Evolutionary conservation across 2,888 invertebrate species (phyloP), one percentile per base, ranked within the genome.

Genomic region (Julus scandinavius): DNA sequence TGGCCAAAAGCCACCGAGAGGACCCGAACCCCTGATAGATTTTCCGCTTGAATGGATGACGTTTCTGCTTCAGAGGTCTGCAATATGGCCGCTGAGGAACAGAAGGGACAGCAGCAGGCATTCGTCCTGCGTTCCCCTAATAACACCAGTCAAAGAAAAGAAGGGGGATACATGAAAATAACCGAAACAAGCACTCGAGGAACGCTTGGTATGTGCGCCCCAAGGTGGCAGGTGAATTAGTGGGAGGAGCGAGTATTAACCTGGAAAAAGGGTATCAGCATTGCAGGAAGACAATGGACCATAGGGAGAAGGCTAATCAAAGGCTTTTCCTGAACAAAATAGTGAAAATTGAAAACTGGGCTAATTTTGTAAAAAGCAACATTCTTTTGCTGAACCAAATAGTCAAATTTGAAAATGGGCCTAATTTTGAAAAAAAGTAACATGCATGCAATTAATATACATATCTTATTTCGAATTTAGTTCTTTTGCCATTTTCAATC

Each of bases 1-100:
- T 85, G 85, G 85, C 85, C 85, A 85, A 85, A 41, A 85, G 85
- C 49, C 49, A 85, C 49, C 13, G n/a, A 9, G 40, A 85, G 41
- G 49, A 29, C 29, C 41, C 45, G 41, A 17, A 85, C n/a, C 41
- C 45, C 40, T 1, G 9, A 85, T 41, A 85, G 20, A 45, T 85
- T 85, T 85, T 85, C 49, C 20, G 85, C 85, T 85, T 49, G 6
- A 85, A 85, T 85, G 85, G 85, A 41, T 85, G 45, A 85, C 41
- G 85, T 85, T 72, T 40, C 41, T 85, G n/a, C 41, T 45, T 13
- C 85, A 85, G n/a, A 41, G 85, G 85, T 85, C 49, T 20, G 41
- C 85, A 85, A 41, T 15, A 45, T 49, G 85, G 11, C n/a, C 41
- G 85, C 17, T 6, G 29, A 5, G 17, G 9, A 45, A 49, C 9